phyloP scores from a whole-genome alignment of 1,140 invertebrate genomes.

The Tenebrio molitor region DNA sequence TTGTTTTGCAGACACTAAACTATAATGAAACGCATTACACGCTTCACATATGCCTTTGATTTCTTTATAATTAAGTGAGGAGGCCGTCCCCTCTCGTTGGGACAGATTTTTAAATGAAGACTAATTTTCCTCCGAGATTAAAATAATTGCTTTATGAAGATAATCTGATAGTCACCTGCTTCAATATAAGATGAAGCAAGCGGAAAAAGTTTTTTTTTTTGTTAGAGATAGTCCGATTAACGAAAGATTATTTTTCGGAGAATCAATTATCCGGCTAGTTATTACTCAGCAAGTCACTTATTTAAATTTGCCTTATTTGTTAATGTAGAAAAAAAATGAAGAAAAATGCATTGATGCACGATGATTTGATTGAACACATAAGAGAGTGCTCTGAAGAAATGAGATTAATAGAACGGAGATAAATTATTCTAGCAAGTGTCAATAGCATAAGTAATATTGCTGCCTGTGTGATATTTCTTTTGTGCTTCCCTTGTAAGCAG shows the following conservation, averaged over 20 bases:
- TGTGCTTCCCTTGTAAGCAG: neutral
- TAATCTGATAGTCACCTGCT: slow-evolving; percentile 4
- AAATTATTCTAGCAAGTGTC: neutral
- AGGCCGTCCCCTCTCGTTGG: neutral
- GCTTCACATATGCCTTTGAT: neutral
- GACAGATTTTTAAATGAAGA: neutral
- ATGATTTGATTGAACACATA: no score
- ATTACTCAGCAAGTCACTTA: neutral
- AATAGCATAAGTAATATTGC: slow-evolving; percentile 12
- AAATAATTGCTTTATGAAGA: slow-evolving; percentile 9
- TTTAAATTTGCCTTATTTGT: slow-evolving; percentile 23
- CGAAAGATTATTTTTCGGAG: neutral
- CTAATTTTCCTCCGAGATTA: neutral
- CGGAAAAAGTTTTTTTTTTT: neutral
- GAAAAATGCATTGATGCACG: no score
- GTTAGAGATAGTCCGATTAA: neutral
- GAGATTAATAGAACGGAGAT: neutral
- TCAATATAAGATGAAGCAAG: neutral
- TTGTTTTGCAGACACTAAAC: neutral
- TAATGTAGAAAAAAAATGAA: neutral
- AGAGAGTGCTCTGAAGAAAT: no score
- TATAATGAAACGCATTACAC: neutral
- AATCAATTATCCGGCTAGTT: neutral
- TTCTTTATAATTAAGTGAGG: slow-evolving; percentile 2
- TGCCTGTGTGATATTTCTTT: neutral